These are phyloP conservation scores for Drosophila quadrilineata DNA, from an alignment of 1,140 invertebrate genomes.

Conservation along the genomic window DNA sequence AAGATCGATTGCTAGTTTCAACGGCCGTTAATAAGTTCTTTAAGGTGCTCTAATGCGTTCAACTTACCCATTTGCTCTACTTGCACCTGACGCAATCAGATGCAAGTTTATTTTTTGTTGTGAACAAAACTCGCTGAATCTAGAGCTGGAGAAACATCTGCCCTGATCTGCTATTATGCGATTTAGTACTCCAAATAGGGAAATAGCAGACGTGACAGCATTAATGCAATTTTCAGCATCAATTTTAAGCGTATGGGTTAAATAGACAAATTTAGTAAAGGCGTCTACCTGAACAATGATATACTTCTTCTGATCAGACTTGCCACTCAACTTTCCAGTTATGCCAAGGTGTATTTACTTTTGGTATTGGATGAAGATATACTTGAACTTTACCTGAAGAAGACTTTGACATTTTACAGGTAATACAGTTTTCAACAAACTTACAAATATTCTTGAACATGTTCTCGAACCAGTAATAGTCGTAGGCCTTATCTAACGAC, in stretches of 20 bases:
- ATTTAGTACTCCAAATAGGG: too few relatives aligned
- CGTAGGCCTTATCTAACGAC: constrained; percentile 14
- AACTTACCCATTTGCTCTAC: constrained; percentile 2
- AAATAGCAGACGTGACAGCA: too few relatives aligned
- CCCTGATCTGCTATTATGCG: too few relatives aligned
- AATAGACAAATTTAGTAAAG: too few relatives aligned
- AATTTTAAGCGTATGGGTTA: too few relatives aligned
- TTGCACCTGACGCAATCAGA: too few relatives aligned
- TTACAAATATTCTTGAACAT: constrained; percentile 14
- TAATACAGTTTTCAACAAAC: constrained; percentile 6
- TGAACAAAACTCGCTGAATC: too few relatives aligned
- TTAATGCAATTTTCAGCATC: too few relatives aligned
- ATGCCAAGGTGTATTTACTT: constrained; percentile 6
- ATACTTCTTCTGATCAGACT: constrained; percentile 2
- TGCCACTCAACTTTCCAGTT: neutral
- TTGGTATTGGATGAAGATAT: neutral
- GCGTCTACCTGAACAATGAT: constrained; percentile 1
- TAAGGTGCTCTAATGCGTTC: constrained; percentile 4
- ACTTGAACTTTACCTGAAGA: constrained; percentile 3
- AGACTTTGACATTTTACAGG: constrained; percentile 7
- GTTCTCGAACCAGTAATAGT: constrained; percentile 4
- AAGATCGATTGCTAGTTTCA: neutral
- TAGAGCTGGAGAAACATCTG: too few relatives aligned
- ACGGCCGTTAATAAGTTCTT: constrained; percentile 6
- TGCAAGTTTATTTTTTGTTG: too few relatives aligned